Conservation (phyloP, 2,797 vertebrate species). For the Acipenser transmontanus region DNA sequence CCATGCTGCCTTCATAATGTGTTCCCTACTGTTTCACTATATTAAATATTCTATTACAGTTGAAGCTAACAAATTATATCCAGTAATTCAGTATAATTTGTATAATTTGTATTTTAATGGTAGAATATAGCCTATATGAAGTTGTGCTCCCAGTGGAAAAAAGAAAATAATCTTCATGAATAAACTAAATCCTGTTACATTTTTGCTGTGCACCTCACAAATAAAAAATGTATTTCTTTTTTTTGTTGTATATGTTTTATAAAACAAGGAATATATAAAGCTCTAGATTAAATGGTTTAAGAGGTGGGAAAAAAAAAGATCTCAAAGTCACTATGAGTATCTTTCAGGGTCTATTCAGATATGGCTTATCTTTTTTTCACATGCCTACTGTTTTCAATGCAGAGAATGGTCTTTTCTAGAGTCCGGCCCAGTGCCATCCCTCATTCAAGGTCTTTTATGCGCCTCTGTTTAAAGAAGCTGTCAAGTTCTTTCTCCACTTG, state of each 20-base stretch:
- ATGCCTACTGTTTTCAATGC: constrained; percentile 67
- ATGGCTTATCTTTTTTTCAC: constrained; percentile 71
- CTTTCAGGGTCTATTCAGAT: constrained; percentile 60
- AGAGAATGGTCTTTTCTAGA: constrained; percentile 71
- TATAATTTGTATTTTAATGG: background rate
- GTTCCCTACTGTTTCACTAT: background rate
- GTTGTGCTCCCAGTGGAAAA: background rate
- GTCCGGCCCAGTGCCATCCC: constrained; percentile 76
- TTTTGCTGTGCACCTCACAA: too few relatives aligned
- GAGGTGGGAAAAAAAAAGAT: constrained; percentile 32
- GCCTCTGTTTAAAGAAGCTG: constrained; percentile 93
- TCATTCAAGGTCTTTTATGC: constrained; percentile 85
- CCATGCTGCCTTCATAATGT: background rate
- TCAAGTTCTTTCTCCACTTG: constrained; percentile 83
- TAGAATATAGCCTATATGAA: background rate
- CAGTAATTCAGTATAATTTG: background rate
- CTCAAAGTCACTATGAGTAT: constrained; percentile 62
- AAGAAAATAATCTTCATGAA: too few relatives aligned
- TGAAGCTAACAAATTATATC: background rate
- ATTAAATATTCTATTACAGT: background rate
- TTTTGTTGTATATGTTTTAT: constrained; percentile 21
- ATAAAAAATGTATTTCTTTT: background rate
- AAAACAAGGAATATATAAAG: constrained; percentile 20
- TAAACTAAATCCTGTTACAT: too few relatives aligned
- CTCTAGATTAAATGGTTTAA: constrained; percentile 10